Conservation (phyloP, 2,888 invertebrate species). For the Polymixis lichenea region DNA sequence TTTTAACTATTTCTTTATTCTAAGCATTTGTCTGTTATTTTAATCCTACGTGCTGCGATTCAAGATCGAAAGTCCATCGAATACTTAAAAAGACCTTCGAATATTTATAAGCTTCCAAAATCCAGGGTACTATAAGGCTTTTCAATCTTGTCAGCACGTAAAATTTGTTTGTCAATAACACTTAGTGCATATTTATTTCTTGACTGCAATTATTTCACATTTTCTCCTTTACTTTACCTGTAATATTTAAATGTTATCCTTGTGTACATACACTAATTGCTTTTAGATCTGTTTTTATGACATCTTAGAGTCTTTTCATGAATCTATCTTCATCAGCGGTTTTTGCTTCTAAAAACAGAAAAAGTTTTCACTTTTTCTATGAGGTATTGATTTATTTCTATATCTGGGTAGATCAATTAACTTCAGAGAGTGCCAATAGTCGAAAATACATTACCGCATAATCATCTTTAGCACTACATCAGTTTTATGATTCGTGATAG, state of each 20-base stretch:
- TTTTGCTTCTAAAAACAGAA: background rate
- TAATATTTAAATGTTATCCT: conserved; percentile 4
- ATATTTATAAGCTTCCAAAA: background rate
- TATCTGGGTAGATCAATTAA: background rate
- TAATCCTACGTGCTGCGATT: background rate
- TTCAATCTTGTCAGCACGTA: background rate
- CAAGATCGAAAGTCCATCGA: conserved; percentile 1
- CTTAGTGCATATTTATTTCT: conserved; percentile 18
- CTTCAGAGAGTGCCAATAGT: background rate
- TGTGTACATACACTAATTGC: background rate
- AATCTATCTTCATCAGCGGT: conserved; percentile 10
- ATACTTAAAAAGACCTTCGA: background rate
- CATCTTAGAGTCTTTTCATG: conserved; percentile 5
- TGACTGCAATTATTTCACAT: background rate
- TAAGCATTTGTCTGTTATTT: conserved; percentile 26
- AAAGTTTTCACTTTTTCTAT: background rate
- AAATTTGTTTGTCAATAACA: conserved; percentile 22
- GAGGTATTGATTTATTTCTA: background rate
- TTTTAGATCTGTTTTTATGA: background rate
- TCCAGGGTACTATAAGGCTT: background rate
- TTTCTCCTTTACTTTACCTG: background rate
- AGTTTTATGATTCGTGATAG: background rate
- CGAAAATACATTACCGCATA: no score
- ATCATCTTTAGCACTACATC: background rate
- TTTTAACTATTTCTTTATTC: conserved; percentile 1